Conservation (phyloP, 2,113 vertebrate genomes). For the Noctilio leporinus region DNA sequence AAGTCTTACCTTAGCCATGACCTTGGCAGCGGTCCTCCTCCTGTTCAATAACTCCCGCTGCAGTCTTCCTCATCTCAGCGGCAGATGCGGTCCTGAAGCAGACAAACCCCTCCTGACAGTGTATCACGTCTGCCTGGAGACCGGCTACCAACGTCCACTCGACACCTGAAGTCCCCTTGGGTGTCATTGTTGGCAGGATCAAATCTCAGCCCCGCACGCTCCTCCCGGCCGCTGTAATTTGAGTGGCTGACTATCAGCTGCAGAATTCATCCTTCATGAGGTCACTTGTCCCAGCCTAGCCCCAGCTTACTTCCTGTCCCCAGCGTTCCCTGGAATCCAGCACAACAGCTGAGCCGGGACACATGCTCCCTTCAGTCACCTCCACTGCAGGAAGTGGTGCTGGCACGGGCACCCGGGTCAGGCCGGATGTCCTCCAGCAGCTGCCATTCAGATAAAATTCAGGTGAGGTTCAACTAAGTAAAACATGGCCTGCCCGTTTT, state of each 20-base stretch:
- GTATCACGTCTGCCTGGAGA: neutral
- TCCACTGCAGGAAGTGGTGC: neutral
- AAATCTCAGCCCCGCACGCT: conserved; percentile 33
- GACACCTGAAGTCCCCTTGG: conserved; percentile 32
- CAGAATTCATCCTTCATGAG: conserved; percentile 46
- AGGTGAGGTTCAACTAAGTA: neutral
- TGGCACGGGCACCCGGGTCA: neutral
- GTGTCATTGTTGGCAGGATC: conserved; percentile 54
- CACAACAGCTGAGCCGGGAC: neutral
- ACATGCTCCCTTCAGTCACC: neutral
- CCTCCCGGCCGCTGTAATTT: conserved; percentile 45
- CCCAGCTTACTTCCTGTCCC: conserved; percentile 47
- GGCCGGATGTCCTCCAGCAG: neutral
- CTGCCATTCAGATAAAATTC: neutral
- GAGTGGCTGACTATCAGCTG: conserved; percentile 53
- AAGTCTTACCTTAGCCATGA: conserved; percentile 21
- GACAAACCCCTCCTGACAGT: neutral
- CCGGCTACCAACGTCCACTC: neutral
- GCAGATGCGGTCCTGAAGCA: neutral
- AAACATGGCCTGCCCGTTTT: neutral
- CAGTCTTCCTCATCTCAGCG: neutral
- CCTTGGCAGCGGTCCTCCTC: neutral
- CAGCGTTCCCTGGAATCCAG: conserved; percentile 20
- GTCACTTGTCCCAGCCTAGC: conserved; percentile 51
- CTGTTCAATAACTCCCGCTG: neutral